These are phyloP conservation scores for Endotricha flammealis DNA, from an alignment of 2,888 invertebrate species.

Conservation along the genomic window DNA sequence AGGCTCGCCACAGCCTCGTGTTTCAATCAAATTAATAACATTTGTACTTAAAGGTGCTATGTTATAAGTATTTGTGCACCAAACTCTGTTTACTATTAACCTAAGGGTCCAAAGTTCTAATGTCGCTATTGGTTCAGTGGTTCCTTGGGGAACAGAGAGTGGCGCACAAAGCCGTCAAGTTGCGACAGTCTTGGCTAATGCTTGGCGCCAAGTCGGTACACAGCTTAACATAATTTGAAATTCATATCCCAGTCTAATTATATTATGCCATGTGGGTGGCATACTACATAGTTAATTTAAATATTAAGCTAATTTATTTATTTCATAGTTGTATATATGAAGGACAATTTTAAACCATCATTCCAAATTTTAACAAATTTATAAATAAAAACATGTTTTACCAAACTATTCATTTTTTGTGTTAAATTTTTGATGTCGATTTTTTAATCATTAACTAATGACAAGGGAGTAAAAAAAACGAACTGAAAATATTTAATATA, in stretches of 20 bases:
- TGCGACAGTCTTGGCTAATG: neutral
- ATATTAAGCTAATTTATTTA: neutral
- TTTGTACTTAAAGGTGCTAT: neutral
- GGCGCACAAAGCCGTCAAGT: neutral
- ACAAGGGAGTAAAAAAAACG: conserved; percentile 71
- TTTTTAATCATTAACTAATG: conserved; percentile 50
- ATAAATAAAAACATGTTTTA: conserved; percentile 13
- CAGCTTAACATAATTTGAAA: neutral
- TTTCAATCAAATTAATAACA: conserved; percentile 7
- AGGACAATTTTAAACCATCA: neutral
- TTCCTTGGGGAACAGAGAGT: neutral
- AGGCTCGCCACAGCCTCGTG: conserved; percentile 8
- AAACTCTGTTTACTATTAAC: neutral
- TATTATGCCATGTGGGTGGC: neutral
- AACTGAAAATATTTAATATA: conserved; percentile 63
- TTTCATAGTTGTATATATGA: neutral
- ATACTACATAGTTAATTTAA: neutral
- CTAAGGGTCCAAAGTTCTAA: conserved; percentile 7
- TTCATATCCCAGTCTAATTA: too few relatives aligned
- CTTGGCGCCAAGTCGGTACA: neutral
- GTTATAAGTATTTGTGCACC: neutral
- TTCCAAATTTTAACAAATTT: conserved; percentile 10
- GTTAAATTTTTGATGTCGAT: conserved; percentile 39
- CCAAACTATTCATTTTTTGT: conserved; percentile 11
- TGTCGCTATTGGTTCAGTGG: neutral